phyloP scores from a whole-genome alignment of 1,140 invertebrate genomes.

The Tribolium madens region DNA sequence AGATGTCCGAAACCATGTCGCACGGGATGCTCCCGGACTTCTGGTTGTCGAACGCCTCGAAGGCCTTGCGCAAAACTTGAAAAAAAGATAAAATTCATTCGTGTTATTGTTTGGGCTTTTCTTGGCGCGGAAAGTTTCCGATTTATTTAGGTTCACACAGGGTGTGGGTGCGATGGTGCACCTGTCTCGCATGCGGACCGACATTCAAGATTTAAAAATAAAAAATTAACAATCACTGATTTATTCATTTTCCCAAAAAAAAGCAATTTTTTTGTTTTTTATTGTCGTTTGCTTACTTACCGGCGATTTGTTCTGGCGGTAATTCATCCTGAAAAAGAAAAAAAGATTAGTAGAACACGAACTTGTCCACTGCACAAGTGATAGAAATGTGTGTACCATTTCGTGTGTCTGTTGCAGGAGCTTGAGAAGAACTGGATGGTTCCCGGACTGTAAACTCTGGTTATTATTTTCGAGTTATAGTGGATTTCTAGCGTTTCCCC shows the following conservation, averaged over 20 bases:
- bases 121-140: neutral
- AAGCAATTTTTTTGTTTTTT: no score
- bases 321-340: slow-evolving; percentile 62
- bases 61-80: slow-evolving; percentile 91
- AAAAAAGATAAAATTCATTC: slow-evolving; percentile 54
- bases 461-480: slow-evolving; percentile 54
- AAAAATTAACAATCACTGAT: neutral
- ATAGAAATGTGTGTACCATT: no score
- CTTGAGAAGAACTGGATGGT: slow-evolving; percentile 30
- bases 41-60: slow-evolving; percentile 96
- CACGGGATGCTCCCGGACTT: slow-evolving; percentile 93
- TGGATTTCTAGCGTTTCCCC: slow-evolving; percentile 51
- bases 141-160: neutral
- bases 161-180: neutral
- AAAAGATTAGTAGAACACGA: slow-evolving; percentile 10
- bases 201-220: neutral
- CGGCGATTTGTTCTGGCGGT: slow-evolving; percentile 64
- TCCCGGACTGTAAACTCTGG: slow-evolving; percentile 14
- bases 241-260: no score
- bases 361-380: no score
- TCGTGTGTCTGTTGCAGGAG: slow-evolving; percentile 8
- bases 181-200: neutral
- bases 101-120: slow-evolving; percentile 17
- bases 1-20: slow-evolving; percentile 94
- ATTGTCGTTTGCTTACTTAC: slow-evolving; percentile 61